Base-by-base conservation (phyloP, 2,113 vertebrate genomes). In the Pseudorasbora parva region DNA sequence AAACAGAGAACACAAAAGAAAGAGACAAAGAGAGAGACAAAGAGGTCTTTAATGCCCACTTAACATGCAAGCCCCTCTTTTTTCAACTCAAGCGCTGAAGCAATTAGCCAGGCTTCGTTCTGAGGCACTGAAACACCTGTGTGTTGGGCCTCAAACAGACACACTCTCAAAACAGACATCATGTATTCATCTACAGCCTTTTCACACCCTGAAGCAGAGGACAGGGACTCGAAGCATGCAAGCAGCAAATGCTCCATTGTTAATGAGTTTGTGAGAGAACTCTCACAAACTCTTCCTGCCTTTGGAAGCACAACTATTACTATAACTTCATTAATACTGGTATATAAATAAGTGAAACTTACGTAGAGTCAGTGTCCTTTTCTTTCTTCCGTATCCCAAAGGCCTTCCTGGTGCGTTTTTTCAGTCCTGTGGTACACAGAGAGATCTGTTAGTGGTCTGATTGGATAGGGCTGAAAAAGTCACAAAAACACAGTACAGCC, bases 331-430 rank as follows among this genome's bases (percentile, higher is more conserved):
- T 2, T n/a, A 49, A 17, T 43, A n/a, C 9, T 43, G 71, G 45
- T 49, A 15, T 27, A 49, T 30, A 41, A 74, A 60, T 21, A 19
- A 64, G 14, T 14, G 3, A 84, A 60, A 92, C 98, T 93, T 91
- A 99, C 98, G 97, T 95, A 56, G 98, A 99, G 89, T 99, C 98
- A 92, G 95, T 98, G 91, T 99, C 98, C 93, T 98, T 99, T 85
- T 99, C 98, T 98, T 99, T 99, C 96, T 96, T 99, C 91, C 98
- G 97, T 97, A 99, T 99, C 83, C 98, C 98, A 89, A 99, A 99
- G 88, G 98, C 98, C 93, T 99, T 99, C 92, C 98, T 96, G 93
- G 98, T 99, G 88, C 98, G 98, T 92, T 99, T 99, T 95, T 99
- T 99, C 97, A 99, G 27, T 97, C 98, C 98, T 99, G 90, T n/a